These are phyloP conservation scores for Megamerina dolium DNA, from an alignment of 2,888 invertebrate species.

Conservation along the genomic window DNA sequence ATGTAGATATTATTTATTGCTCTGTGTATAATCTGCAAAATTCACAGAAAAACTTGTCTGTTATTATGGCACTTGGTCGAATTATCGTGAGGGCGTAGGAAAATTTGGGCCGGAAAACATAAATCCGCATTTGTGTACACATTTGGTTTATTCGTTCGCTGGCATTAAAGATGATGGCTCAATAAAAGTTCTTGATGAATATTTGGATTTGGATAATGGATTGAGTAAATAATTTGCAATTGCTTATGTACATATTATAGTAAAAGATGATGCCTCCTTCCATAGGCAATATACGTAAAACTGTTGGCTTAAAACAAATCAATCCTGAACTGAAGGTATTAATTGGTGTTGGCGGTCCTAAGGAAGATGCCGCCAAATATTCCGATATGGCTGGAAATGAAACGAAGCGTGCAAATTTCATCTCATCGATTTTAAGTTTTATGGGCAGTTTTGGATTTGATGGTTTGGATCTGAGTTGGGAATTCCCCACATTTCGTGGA, in stretches of 20 bases:
- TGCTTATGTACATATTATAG: not conserved
- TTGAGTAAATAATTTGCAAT: conserved; percentile 11
- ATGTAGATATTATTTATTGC: too few relatives aligned
- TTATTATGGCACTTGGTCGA: conserved; percentile 36
- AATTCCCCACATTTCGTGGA: conserved; percentile 64
- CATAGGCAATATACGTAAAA: conserved; percentile 27
- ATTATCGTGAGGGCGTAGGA: conserved; percentile 28
- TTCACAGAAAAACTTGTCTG: conserved; percentile 19
- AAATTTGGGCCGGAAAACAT: conserved; percentile 28
- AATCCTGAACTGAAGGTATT: conserved; percentile 57
- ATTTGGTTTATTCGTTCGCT: too few relatives aligned
- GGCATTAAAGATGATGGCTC: too few relatives aligned
- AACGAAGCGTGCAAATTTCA: conserved; percentile 63
- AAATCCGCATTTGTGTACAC: too few relatives aligned
- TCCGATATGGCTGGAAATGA: conserved; percentile 72
- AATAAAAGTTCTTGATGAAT: too few relatives aligned
- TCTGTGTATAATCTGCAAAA: not conserved
- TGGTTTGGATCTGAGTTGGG: conserved; percentile 90
- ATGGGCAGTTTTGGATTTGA: conserved; percentile 75
- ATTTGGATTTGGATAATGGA: conserved; percentile 32
- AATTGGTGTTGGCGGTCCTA: conserved; percentile 90
- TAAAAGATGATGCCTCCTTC: too few relatives aligned
- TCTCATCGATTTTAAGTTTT: conserved; percentile 68
- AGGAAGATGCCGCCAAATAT: conserved; percentile 84
- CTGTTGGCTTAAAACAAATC: conserved; percentile 25